A percentile compares a stretch with the other conserved stretches of the same genome.
Conservation (phyloP, 2,113 vertebrate species). For the Dissostichus mawsoni region DNA sequence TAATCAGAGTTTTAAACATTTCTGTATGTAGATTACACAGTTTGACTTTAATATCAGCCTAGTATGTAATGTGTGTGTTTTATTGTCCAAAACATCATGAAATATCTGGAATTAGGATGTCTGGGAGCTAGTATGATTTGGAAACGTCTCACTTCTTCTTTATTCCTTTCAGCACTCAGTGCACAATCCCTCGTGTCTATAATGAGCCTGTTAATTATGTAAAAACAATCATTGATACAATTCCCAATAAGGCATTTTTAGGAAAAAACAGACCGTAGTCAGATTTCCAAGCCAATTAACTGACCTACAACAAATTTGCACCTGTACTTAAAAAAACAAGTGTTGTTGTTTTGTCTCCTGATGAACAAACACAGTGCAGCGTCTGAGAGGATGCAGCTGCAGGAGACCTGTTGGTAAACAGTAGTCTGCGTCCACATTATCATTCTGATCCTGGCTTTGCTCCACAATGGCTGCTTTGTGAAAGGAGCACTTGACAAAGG, state of each 20-base stretch:
- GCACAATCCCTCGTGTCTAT: not conserved
- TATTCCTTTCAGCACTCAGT: not conserved
- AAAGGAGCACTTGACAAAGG: conserved; percentile 90
- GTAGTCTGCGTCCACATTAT: conserved; percentile 89
- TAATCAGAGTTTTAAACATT: not conserved
- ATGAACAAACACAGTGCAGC: conserved; percentile 9
- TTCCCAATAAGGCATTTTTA: not conserved
- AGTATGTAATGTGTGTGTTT: too few species aligned
- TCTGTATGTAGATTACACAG: not conserved
- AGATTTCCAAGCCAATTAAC: not conserved
- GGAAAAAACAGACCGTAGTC: not conserved
- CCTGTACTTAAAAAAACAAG: not conserved
- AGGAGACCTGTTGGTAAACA: conserved; percentile 93
- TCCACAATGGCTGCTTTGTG: conserved; percentile 95
- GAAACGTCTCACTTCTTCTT: too few species aligned
- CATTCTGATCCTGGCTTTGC: conserved; percentile 84
- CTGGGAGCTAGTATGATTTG: not conserved
- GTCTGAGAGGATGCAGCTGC: conserved; percentile 83
- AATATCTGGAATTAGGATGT: not conserved
- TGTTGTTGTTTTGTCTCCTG: too few species aligned
- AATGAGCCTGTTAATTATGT: not conserved
- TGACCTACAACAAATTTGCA: not conserved
- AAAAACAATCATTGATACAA: not conserved
- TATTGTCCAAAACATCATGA: not conserved
- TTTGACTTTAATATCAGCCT: not conserved